Percentiles rank a stretch among this genome's conserved stretches.
Evolutionary conservation across 2,797 vertebrate genomes (phyloP).

Genomic region (Remorina albescens): DNA sequence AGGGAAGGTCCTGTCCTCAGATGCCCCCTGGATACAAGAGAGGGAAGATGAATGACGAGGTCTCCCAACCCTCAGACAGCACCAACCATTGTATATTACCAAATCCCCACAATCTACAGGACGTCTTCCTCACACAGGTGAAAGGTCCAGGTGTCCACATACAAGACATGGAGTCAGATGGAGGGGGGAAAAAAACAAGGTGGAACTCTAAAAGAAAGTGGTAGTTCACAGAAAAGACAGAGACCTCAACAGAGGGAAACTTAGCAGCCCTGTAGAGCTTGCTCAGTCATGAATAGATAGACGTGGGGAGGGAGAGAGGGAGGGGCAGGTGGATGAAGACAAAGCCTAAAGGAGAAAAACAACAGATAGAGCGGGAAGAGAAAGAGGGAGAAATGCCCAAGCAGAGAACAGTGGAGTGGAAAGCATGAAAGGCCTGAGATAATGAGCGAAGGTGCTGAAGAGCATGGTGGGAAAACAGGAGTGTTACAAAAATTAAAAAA

Average conservation of each 20-base stretch:
- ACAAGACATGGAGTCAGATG: not conserved
- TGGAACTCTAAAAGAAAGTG: not conserved
- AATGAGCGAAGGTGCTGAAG: constrained; percentile 40
- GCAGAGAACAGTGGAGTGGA: constrained; percentile 21
- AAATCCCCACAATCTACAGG: not conserved
- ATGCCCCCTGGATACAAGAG: not conserved
- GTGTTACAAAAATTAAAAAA: constrained; percentile 75
- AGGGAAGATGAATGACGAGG: not conserved
- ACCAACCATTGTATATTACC: not conserved
- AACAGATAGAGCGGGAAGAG: constrained; percentile 48
- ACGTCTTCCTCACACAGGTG: not conserved
- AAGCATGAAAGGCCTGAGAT: constrained; percentile 57
- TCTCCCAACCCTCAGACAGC: not conserved
- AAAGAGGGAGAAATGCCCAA: constrained; percentile 26
- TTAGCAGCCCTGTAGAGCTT: constrained; percentile 16
- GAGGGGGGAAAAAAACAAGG: not conserved
- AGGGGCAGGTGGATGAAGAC: constrained; percentile 17
- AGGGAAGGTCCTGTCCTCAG: not conserved
- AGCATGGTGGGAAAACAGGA: constrained; percentile 58
- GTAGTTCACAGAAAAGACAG: constrained; percentile 3
- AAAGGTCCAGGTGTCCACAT: not conserved
- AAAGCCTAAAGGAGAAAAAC: constrained; percentile 37
- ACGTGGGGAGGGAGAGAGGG: constrained; percentile 18
- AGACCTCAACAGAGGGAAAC: constrained; percentile 33
- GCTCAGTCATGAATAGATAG: constrained; percentile 48